Base-by-base conservation (phyloP, 2,888 invertebrate species). In the Hypsopygia costalis region DNA sequence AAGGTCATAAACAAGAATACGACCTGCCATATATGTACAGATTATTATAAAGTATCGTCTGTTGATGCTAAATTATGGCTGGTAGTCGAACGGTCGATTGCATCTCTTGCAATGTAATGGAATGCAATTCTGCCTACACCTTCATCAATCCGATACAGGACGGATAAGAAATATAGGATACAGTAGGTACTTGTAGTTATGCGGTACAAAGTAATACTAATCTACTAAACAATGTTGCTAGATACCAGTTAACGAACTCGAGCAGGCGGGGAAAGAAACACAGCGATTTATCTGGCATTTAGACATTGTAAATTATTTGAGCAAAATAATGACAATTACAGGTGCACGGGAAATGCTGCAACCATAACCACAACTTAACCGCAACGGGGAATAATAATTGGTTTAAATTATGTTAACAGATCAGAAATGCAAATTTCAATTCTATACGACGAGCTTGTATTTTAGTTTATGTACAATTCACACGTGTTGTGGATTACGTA, bases 251-350 rank as follows among this genome's bases (percentile, higher is more conserved):
- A 32, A 20, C 12, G n/a, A 6, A 31, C 30, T 32, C 9, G 8
- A 16, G 3, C 16, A 16, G 16, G 2, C 16, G 3, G 16, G 3
- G 3, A 16, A 36, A n/a, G n/a, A 28, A 28, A 28, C 28, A 25
- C 5, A 9, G 16, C 16, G 34, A 28, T 46, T 42, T 39, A 47
- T 44, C 41, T 38, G 8, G 28, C 40, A 41, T 36, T 45, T 41
- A 38, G 4, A 37, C 40, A 39, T 40, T 45, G 44, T 50, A 45
- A 25, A 25, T 25, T 54, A 59, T 54, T 55, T 52, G 38, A 40
- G 44, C 48, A 47, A 49, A 53, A 48, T 48, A 43, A 58, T 64
- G 66, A 52, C 69, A 62, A 49, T 44, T 52, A 48, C 65, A 62
- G 54, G 51, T 44, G 44, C 45, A 59, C 49, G 49, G 47, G 58